Evolutionary conservation across 2,888 invertebrate species (phyloP).

Genomic region (Clusia tigrina): DNA sequence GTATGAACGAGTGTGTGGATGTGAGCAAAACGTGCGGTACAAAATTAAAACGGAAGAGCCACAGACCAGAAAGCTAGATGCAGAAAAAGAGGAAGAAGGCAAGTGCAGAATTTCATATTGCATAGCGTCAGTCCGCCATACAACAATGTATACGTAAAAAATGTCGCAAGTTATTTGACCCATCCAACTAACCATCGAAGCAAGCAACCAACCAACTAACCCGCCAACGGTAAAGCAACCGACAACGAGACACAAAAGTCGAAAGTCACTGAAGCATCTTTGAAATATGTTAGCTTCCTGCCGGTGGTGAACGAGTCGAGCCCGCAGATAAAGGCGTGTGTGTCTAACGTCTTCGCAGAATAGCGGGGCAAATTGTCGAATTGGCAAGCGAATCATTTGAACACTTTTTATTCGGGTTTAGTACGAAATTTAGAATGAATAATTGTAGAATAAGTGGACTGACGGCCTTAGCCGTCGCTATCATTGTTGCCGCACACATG

Average conservation of each 20-base stretch:
- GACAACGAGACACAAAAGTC: neutral
- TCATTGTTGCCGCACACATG: slow-evolving; percentile 43
- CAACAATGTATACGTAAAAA: too few relatives aligned
- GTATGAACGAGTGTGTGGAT: too few relatives aligned
- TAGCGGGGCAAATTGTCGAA: neutral
- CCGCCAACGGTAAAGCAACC: neutral
- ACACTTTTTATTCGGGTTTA: neutral
- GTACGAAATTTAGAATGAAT: slow-evolving; percentile 42
- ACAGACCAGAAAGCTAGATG: slow-evolving; percentile 14
- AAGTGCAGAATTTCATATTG: neutral
- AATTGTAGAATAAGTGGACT: slow-evolving; percentile 50
- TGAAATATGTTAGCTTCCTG: neutral
- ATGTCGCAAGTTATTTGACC: neutral
- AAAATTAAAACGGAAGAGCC: slow-evolving; percentile 24
- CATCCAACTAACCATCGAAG: too few relatives aligned
- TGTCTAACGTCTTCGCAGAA: too few relatives aligned
- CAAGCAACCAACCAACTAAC: too few relatives aligned
- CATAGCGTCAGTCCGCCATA: too few relatives aligned
- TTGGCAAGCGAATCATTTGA: neutral
- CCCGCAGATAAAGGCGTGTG: neutral
- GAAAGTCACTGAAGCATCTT: neutral
- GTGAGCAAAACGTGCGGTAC: neutral
- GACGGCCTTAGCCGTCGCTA: slow-evolving; percentile 10
- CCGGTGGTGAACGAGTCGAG: neutral
- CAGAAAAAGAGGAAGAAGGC: neutral